A percentile compares a stretch with the other conserved stretches of the same genome.
phyloP scores from a whole-genome alignment of 2,113 vertebrate genomes.

The Coreoperca whiteheadi region DNA sequence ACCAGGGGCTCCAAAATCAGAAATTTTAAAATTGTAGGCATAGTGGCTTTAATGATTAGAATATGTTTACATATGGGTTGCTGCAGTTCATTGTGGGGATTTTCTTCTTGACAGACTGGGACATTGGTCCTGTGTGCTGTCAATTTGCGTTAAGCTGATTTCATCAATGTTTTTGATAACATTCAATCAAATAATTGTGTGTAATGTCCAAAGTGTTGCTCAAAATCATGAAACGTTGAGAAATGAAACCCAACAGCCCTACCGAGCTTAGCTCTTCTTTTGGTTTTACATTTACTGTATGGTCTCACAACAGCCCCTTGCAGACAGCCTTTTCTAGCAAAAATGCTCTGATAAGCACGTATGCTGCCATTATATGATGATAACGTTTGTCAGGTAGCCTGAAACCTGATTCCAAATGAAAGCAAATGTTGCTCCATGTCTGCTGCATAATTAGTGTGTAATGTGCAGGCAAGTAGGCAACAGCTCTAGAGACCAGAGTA shows the following conservation, averaged over 20 bases:
- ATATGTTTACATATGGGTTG: no score
- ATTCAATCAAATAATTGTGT: neutral
- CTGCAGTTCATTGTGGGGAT: no score
- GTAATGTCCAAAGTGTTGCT: neutral
- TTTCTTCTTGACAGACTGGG: no score
- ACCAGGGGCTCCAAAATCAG: no score
- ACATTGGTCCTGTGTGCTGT: no score
- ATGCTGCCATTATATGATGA: no score
- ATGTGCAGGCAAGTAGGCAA: neutral
- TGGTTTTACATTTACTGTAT: neutral
- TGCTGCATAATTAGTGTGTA: neutral
- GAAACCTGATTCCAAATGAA: conserved; percentile 4
- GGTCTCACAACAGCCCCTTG: neutral
- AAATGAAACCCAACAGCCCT: neutral
- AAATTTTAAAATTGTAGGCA: no score
- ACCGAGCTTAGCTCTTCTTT: neutral
- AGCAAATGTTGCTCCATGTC: neutral
- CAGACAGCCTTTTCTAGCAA: neutral
- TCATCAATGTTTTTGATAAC: neutral
- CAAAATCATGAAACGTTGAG: neutral
- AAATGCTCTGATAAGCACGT: neutral
- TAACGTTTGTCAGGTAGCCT: neutral
- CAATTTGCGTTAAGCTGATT: no score
- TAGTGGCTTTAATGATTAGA: no score
- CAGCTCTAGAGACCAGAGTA: neutral